Conservation (phyloP, 2,113 vertebrate genomes). For the Oryzias celebensis region DNA sequence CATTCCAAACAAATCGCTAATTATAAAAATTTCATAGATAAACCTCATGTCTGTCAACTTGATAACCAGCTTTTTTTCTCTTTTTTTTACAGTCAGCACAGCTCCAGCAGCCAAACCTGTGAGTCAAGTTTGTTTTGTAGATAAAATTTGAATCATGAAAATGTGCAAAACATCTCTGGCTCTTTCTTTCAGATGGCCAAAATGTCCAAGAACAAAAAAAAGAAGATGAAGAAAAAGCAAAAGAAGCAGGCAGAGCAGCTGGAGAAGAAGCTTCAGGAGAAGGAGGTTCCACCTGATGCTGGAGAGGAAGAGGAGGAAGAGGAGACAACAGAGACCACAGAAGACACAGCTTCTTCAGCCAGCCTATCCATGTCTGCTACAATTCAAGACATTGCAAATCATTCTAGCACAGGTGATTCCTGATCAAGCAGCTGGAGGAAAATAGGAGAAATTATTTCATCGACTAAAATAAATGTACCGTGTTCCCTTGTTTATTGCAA, state of each 20-base stretch:
- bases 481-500: too few species aligned
- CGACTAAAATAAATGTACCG: too few species aligned
- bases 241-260: constrained; percentile 92
- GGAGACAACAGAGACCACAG: constrained; percentile 79
- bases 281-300: constrained; percentile 80
- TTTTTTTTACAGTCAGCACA: constrained; percentile 87
- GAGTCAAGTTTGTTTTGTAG: constrained; percentile 61
- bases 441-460: neutral
- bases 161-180: neutral
- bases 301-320: constrained; percentile 73
- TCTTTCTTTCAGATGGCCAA: constrained; percentile 79
- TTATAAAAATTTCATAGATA: constrained; percentile 27
- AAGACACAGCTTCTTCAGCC: constrained; percentile 61
- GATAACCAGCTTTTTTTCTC: constrained; percentile 14
- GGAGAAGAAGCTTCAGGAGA: constrained; percentile 91
- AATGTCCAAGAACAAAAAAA: constrained; percentile 99
- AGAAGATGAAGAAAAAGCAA: constrained; percentile 97
- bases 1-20: constrained; percentile 39
- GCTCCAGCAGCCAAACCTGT: constrained; percentile 93
- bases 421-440: neutral
- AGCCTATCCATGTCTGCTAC: constrained; percentile 57
- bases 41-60: constrained; percentile 19
- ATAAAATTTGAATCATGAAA: neutral
- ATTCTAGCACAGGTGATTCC: constrained; percentile 57
- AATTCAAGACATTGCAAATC: constrained; percentile 53